Base-by-base conservation (phyloP, 37 sponge, comb jelly and placozoan genomes). In the Eunapius fragilis region DNA sequence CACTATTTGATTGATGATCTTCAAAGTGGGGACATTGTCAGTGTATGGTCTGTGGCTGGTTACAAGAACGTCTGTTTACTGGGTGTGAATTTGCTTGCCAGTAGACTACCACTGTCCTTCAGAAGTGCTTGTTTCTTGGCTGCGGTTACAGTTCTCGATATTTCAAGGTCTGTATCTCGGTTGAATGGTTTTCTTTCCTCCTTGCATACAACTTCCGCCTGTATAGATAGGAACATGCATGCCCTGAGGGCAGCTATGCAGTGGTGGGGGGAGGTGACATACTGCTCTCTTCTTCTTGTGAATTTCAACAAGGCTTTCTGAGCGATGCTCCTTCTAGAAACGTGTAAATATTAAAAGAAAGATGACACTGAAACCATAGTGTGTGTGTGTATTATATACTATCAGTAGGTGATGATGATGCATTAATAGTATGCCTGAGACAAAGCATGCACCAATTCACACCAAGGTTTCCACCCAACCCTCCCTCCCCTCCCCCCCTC, bases 251-350 rank as follows among this genome's bases (percentile, higher is more conserved):
- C 33, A 28, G 30, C 35, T 77, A 70, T 11, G 69, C 10, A 33
- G 1, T 32, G 47, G 10, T 27, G 17, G 24, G 2, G 10, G 11
- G 19, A 0, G 38, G 31, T 31, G 0, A 70, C 94, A 72, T 75
- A 87, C 93, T 36, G 82, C 82, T 92, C 79, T 92, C 72, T 87
- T 91, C 70, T 89, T 89, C 80, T 86, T 73, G 81, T 90, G 91
- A 72, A 93, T 71, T 13, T 90, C 91, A 78, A 85, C 48, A 76
- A 93, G 88, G n/a, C 88, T 81, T 77, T 90, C 85, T 26, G 88
- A 70, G 11, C 94, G 76, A 47, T 84, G 80, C 67, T 82, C 27
- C 48, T 85, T 83, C 93, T 93, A 48, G 22, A 73, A 12, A 48
- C 13, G 14, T 25, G 25, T 22, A 31, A 4, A 76, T 28, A 70